Conservation (phyloP, 1,140 invertebrate genomes). For the Belonocnema kinseyi region DNA sequence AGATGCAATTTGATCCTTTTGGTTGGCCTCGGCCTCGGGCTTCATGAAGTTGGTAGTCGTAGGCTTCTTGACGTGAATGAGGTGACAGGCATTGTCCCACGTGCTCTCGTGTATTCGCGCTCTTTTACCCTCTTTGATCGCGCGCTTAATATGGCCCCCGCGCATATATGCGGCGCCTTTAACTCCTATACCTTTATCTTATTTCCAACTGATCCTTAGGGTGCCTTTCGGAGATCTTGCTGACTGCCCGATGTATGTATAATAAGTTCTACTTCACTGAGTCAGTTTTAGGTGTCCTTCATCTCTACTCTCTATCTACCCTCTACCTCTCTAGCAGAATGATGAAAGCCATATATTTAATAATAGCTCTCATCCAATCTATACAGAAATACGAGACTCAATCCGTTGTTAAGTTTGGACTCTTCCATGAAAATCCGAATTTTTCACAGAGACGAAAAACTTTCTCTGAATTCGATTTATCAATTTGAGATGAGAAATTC, state of each 20-base stretch:
- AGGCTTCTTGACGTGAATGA: conserved; percentile 69
- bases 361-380: background rate
- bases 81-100: conserved; percentile 71
- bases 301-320: background rate
- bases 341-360: conserved; percentile 1
- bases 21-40: conserved; percentile 34
- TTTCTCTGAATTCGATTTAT: too few relatives aligned
- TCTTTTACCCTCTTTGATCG: conserved; percentile 58
- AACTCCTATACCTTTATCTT: conserved; percentile 15
- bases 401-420: too few relatives aligned
- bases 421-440: too few relatives aligned
- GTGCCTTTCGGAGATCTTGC: conserved; percentile 48
- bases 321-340: background rate
- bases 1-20: conserved; percentile 69
- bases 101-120: conserved; percentile 63
- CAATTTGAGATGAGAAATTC: too few relatives aligned
- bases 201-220: background rate
- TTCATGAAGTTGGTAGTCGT: conserved; percentile 65
- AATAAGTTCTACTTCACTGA: conserved; percentile 58
- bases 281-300: conserved; percentile 50
- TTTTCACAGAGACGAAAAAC: too few relatives aligned
- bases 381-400: background rate
- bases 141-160: conserved; percentile 45
- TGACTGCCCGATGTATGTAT: background rate
- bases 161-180: conserved; percentile 46